Base-by-base conservation (phyloP, 2,888 invertebrate species). In the Chrysolina oricalcia region DNA sequence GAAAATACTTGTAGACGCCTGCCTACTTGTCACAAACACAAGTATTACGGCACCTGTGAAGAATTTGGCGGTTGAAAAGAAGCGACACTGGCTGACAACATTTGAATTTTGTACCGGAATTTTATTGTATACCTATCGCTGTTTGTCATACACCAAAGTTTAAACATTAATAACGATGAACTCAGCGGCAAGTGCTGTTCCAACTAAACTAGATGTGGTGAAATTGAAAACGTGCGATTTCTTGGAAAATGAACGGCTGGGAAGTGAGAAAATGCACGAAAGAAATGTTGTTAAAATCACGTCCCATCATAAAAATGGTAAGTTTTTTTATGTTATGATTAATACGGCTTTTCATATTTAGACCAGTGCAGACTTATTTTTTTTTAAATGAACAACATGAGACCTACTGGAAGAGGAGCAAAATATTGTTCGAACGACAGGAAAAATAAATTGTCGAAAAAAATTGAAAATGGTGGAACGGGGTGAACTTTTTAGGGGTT, bases 61-160 rank as follows among this genome's bases (percentile, higher is more conserved):
- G 73, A 75, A 78, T 78, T 73, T 75, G 78, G 70, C 71, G 70
- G 78, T 78, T 75, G 48, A 46, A 65, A n/a, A n/a, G n/a, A n/a
- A 63, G 17, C 66, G n/a, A 50, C 6, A 0, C 10, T 35, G 2
- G 27, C 35, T 9, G 15, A 35, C n/a, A 6, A 6, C 27, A 35
- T 59, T 59, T n/a, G n/a, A 59, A 59, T 27, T 59, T 56, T 15
- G 23, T 56, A 56, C 23, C 13, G 10, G 35, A 56, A 43, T 56
- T 53, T 50, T 9, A 11, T 59, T 59, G 27, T 9, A 21, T 56
- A 11, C 11, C 11, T 13, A 8, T 8, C 35, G 35, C 35, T 27
- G 15, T 27, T 35, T 5, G 35, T 59, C 35, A 59, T 15, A 17
- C 35, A 23, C 13, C 35, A 35, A 27, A 59, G 59, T 59, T 59